Percentiles rank a stretch among this genome's conserved stretches.
phyloP scores from a whole-genome alignment of 2,888 invertebrate genomes.

The Ypsolopha scabrella region DNA sequence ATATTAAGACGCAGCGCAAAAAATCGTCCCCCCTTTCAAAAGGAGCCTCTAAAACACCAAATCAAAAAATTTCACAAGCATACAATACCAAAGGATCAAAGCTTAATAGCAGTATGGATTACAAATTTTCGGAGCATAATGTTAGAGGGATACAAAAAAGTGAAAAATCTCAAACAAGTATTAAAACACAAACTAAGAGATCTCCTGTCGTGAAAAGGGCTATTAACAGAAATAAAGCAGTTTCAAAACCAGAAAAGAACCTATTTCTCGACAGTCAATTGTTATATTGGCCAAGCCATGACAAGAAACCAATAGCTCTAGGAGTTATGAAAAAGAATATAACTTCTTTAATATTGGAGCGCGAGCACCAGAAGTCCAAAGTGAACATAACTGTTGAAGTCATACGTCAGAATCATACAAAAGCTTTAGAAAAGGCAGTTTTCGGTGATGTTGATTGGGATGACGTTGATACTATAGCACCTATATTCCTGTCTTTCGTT shows the following conservation, averaged over 20 bases:
- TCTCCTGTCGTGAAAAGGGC: too few species aligned
- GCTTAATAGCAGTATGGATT: too few species aligned
- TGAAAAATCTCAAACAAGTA: constrained; percentile 13
- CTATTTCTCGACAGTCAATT: constrained; percentile 31
- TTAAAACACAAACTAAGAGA: too few species aligned
- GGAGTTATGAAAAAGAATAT: constrained; percentile 29
- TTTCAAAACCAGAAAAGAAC: constrained; percentile 20
- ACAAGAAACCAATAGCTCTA: constrained; percentile 9
- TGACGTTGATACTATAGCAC: constrained; percentile 46
- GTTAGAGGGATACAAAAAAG: neutral
- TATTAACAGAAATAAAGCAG: constrained; percentile 18
- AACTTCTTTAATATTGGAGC: constrained; percentile 40
- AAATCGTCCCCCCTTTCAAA: too few species aligned
- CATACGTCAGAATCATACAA: constrained; percentile 35
- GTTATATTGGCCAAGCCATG: constrained; percentile 43
- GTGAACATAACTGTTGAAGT: constrained; percentile 39
- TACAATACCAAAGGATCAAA: too few species aligned
- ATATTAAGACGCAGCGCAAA: too few species aligned
- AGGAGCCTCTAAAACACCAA: too few species aligned
- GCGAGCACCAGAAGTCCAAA: constrained; percentile 42
- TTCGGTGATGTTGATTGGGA: constrained; percentile 56
- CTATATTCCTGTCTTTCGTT: constrained; percentile 50
- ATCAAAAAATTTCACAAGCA: too few species aligned
- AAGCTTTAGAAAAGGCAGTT: constrained; percentile 43
- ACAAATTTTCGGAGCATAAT: too few species aligned